Percentiles rank a stretch among this genome's conserved stretches.
phyloP scores from a whole-genome alignment of 2,888 invertebrate species.

The Conchocele bisecta region DNA sequence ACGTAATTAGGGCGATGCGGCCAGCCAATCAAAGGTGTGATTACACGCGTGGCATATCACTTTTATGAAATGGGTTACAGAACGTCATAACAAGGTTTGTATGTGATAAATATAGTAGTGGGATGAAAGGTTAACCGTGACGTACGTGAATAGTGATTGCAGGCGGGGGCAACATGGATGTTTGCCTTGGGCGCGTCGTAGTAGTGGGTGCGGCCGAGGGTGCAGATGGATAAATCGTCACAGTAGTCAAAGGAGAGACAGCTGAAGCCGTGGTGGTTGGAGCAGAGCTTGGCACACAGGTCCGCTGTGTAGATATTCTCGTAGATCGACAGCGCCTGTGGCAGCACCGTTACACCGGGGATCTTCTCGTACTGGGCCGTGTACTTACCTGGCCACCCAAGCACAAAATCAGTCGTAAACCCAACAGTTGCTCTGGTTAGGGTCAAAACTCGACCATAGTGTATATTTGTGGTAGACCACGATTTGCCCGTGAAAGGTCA shows the following conservation, averaged over 20 bases:
- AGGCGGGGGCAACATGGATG: conserved; percentile 60
- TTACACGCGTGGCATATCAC: too few species aligned
- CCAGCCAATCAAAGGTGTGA: too few species aligned
- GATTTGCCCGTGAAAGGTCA: too few species aligned
- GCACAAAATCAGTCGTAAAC: too few species aligned
- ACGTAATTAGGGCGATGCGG: too few species aligned
- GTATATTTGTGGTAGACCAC: too few species aligned
- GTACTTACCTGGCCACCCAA: conserved; percentile 71
- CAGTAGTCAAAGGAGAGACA: conserved; percentile 76
- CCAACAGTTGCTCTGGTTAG: too few species aligned
- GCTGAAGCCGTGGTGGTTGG: conserved; percentile 65
- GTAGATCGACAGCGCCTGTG: conserved; percentile 66
- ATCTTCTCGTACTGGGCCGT: conserved; percentile 61
- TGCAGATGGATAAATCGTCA: conserved; percentile 67
- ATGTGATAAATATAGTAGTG: too few species aligned
- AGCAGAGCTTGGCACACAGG: conserved; percentile 71
- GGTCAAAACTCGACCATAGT: too few species aligned
- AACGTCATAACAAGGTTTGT: too few species aligned
- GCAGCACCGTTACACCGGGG: conserved; percentile 65
- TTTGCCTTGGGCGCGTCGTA: conserved; percentile 68
- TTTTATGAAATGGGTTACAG: too few species aligned
- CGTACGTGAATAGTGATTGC: conserved; percentile 74
- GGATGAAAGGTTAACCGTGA: too few species aligned
- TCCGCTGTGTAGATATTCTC: conserved; percentile 67
- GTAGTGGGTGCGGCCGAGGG: conserved; percentile 66